Evolutionary conservation across 64 coral and sea anemone genomes (phyloP).

Genomic region (Dendrophyllia cribrosa): DNA sequence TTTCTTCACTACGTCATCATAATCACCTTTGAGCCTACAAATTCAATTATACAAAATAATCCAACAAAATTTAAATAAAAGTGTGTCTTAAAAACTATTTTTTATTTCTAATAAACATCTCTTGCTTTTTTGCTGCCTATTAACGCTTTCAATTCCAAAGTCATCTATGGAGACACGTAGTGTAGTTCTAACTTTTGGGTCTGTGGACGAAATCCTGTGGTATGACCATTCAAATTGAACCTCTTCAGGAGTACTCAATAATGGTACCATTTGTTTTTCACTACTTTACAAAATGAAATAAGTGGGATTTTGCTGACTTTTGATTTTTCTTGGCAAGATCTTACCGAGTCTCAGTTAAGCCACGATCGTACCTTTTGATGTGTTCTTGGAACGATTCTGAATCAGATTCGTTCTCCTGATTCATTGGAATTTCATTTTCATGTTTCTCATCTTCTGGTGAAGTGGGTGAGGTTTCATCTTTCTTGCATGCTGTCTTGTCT

Average conservation of each 20-base stretch:
- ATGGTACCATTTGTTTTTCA: no score
- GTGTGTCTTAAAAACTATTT: neutral
- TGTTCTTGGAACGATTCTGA: neutral
- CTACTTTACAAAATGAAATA: no score
- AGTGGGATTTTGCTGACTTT: no score
- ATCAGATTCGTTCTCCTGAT: neutral
- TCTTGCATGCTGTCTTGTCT: neutral
- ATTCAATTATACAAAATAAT: neutral
- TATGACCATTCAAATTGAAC: no score
- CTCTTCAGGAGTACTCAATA: no score
- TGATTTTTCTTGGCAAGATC: no score
- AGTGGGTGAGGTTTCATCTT: neutral
- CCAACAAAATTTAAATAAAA: neutral
- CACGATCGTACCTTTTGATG: neutral
- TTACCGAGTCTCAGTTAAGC: no score
- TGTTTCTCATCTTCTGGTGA: neutral
- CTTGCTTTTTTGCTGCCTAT: no score
- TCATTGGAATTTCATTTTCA: neutral
- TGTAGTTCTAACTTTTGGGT: no score
- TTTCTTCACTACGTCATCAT: conserved; percentile 58
- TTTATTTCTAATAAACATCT: neutral
- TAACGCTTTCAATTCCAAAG: no score
- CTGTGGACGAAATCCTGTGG: no score
- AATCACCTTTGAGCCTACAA: conserved; percentile 59
- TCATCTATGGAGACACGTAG: no score